phyloP scores from a whole-genome alignment of 2,113 vertebrate species.

The Gymnorhina tibicen region DNA sequence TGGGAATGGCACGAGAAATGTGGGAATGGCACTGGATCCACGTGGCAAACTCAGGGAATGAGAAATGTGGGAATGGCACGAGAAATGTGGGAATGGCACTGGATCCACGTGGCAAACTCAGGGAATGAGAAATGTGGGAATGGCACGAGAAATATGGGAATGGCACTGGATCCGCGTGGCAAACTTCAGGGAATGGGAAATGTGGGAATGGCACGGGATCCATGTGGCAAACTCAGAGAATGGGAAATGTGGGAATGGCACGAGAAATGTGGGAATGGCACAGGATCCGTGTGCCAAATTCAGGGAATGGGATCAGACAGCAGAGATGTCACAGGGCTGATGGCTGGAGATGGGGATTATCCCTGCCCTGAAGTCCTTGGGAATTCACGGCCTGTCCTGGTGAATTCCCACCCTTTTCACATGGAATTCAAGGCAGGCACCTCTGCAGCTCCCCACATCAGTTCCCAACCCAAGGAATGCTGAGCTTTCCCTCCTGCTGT shows the following conservation, averaged over 20 bases:
- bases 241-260: no score
- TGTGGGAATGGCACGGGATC: not conserved
- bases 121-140: not conserved
- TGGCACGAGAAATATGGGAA: no score
- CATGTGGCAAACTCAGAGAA: no score
- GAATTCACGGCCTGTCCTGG: not conserved
- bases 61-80: no score
- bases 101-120: not conserved
- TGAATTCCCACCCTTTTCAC: not conserved
- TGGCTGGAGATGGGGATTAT: not conserved
- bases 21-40: no score
- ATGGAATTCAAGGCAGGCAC: not conserved
- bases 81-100: no score
- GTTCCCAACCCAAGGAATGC: not conserved
- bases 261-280: no score
- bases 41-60: no score
- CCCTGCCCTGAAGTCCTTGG: not conserved
- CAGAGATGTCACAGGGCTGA: not conserved
- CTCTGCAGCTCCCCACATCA: not conserved
- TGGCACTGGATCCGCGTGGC: not conserved
- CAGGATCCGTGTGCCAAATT: not conserved
- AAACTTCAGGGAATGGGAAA: not conserved
- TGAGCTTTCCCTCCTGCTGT: not conserved
- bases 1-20: no score
- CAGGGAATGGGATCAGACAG: not conserved